Base-by-base conservation (phyloP, 2,888 invertebrate genomes). In the Tinea semifulvella region DNA sequence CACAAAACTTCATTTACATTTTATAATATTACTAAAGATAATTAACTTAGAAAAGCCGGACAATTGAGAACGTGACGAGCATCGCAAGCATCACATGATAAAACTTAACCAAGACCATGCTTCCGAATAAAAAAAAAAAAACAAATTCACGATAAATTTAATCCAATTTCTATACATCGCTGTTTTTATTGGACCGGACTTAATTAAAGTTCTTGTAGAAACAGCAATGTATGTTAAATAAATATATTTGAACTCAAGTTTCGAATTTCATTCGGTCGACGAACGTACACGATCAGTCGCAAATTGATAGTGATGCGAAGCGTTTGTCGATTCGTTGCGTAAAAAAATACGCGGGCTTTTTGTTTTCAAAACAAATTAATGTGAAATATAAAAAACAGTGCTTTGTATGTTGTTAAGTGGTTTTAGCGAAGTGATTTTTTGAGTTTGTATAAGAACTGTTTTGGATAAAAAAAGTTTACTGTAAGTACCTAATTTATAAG, bases 31-130 rank as follows among this genome's bases (percentile, higher is more conserved):
- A n/a, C n/a, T n/a, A n/a, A n/a, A n/a, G n/a, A n/a, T n/a, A n/a
- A n/a, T n/a, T n/a, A n/a, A n/a, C n/a, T 31, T n/a, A 14, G 2
- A 31, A 31, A 31, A 31, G 13, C 31, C 13, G 31, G 13, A 31
- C 31, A 31, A 31, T 31, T 4, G 31, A 31, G 5, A 2, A 31
- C 31, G 31, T 31, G 31, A 31, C 31, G 31, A 3, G 31, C n/a
- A 31, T 31, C 3, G 13, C 7, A 11, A 31, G n/a, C n/a, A 31
- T 31, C 31, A 31, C 31, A 31, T 31, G 31, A 31, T 14, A 31
- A 31, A 31, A 13, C 13, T 31, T 14, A 31, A 4, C 13, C 31
- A 13, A 31, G 31, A 14, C 31, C 11, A 31, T 6, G 31, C 31
- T 14, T 14, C 13, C 13, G 14, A 31, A 13, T 31, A 31, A 31